These are phyloP conservation scores for Alfaro cultratus DNA, from an alignment of 2,797 vertebrate species.

Conservation along the genomic window DNA sequence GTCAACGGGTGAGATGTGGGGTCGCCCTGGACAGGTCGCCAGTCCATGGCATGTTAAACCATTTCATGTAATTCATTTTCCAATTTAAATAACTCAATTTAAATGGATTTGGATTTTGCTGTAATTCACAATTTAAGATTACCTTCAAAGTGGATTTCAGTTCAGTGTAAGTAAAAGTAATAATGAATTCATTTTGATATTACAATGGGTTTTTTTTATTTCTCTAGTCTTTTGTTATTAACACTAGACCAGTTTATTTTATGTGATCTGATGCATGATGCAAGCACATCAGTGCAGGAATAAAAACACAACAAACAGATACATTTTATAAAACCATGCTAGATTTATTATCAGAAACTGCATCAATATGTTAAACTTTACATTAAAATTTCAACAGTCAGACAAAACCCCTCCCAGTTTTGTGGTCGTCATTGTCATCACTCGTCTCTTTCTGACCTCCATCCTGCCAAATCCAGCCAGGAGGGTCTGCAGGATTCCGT, in stretches of 20 bases:
- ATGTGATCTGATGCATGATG: not conserved
- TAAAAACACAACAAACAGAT: not conserved
- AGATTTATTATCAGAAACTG: slow-evolving; percentile 44
- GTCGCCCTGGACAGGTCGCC: no score
- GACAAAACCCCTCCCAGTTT: not conserved
- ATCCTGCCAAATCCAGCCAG: slow-evolving; percentile 69
- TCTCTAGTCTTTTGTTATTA: not conserved
- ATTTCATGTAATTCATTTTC: not conserved
- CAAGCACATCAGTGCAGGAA: not conserved
- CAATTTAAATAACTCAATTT: not conserved
- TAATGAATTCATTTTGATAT: not conserved
- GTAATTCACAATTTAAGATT: not conserved
- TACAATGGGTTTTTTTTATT: no score
- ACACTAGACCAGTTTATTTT: not conserved
- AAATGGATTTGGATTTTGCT: not conserved
- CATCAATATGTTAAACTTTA: not conserved
- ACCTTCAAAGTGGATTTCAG: not conserved
- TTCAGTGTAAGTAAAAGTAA: not conserved
- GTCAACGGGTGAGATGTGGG: no score
- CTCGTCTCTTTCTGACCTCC: slow-evolving; percentile 41
- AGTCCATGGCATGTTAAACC: no score
- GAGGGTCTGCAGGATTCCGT: slow-evolving; percentile 90
- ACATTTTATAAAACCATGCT: not conserved
- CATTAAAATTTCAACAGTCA: not conserved
- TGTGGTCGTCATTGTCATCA: slow-evolving; percentile 21